A percentile compares a stretch with the other conserved stretches of the same genome.
Conservation (phyloP, 23 tunicate genomes). For the Diplosoma virens region DNA sequence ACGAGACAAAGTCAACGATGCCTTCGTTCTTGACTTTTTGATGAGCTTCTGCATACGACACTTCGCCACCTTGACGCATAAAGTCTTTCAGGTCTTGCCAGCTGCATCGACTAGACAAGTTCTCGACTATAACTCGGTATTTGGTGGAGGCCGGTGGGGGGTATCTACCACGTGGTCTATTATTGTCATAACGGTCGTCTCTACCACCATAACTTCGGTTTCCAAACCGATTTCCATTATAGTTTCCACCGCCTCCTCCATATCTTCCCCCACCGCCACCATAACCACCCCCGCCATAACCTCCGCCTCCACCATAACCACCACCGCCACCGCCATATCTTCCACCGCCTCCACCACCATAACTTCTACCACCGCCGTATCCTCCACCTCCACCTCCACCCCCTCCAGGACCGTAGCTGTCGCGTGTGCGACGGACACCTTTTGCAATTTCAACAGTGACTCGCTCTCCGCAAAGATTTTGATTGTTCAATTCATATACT, state of each 20-base stretch:
- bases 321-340: conserved; percentile 15
- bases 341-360: conserved; percentile 28
- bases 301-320: conserved; percentile 31
- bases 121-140: conserved; percentile 31
- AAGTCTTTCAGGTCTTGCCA: conserved; percentile 60
- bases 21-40: background rate
- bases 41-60: conserved; percentile 51
- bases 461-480: conserved; percentile 48
- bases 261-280: conserved; percentile 35
- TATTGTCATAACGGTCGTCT: background rate
- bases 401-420: conserved; percentile 24
- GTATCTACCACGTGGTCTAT: background rate
- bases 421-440: conserved; percentile 50
- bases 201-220: background rate
- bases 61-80: conserved; percentile 37
- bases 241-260: conserved; percentile 7
- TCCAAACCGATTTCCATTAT: background rate
- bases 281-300: conserved; percentile 26
- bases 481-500: conserved; percentile 54
- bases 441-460: conserved; percentile 57
- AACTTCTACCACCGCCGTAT: conserved; percentile 25
- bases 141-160: conserved; percentile 31
- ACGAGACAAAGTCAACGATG: conserved; percentile 20
- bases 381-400: conserved; percentile 26
- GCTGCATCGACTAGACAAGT: conserved; percentile 19